Evolutionary conservation across 2,113 vertebrate species (phyloP), one percentile per base, ranked within the genome.

Genomic region (Melanerpes formicivorus): DNA sequence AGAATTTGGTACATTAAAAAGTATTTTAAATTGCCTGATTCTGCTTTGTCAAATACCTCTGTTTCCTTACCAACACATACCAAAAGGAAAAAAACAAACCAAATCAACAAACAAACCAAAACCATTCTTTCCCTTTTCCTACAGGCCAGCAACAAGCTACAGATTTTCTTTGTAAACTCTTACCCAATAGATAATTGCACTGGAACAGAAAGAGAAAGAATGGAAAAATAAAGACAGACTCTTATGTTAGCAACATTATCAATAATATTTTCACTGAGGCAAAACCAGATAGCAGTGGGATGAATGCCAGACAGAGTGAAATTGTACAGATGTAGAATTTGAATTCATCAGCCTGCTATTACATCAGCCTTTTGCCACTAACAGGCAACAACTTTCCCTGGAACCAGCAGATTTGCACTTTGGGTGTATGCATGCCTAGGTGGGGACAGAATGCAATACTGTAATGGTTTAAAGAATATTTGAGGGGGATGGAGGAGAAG

Each of bases 341-440:
- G 79, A 74, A 75, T 64, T 85, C 30, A 89, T 76, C 79, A 87
- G 17, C 60, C 54, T 88, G 22, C 26, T 74, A 58, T 86, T 86
- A 80, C 82, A 63, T 91, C 87, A 91, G 60, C 7, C 48, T 79
- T 77, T 71, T 72, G 56, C 67, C 32, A 87, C 21, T 77, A 37
- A 70, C 15, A 88, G 34, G 10, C 67, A 90, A 72, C 23, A 48
- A 44, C 32, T 80, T 94, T 73, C 67, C 66, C 52, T 87, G 67
- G 75, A 93, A 95, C 56, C n/a, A 37, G 78, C 71, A 92, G 73
- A 85, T 96, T 84, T 92, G 64, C 81, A 66, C 55, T 87, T 70
- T 76, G 46, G 23, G 34, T 80, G 18, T 30, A 22, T 73, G 9
- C 23, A 55, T 46, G 75, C 29, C 74, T 65, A 18, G 66, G 75